Percentiles rank a stretch among this genome's conserved stretches.
phyloP scores from a whole-genome alignment of 2,888 invertebrate species.

The Apoda limacodes region DNA sequence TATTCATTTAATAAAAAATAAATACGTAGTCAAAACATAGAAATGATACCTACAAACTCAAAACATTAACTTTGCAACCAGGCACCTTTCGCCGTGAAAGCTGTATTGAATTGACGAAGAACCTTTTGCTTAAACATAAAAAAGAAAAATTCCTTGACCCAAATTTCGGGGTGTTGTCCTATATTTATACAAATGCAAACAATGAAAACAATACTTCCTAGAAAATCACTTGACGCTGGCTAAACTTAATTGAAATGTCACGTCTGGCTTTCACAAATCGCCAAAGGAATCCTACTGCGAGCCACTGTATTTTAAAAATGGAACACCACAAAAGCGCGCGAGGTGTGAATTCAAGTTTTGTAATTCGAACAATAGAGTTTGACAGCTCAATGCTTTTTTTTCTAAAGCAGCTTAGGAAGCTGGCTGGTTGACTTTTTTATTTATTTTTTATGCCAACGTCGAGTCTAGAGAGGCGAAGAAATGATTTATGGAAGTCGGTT shows the following conservation, averaged over 20 bases:
- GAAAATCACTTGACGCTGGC: constrained; percentile 7
- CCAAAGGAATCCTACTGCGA: constrained; percentile 23
- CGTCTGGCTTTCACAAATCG: constrained; percentile 18
- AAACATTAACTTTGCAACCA: too few species aligned
- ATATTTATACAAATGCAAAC: constrained; percentile 7
- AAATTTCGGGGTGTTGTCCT: constrained; percentile 10
- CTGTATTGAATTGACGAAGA: constrained; percentile 1
- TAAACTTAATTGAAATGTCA: constrained; percentile 26
- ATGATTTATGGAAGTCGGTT: background rate
- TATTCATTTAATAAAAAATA: too few species aligned
- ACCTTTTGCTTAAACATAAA: constrained; percentile 5
- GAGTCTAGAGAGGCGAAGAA: background rate
- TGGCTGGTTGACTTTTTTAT: background rate
- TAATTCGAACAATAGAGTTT: constrained; percentile 26
- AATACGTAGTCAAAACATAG: too few species aligned
- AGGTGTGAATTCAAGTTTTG: constrained; percentile 25
- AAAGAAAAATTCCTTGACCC: constrained; percentile 12
- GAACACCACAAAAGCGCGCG: constrained; percentile 22
- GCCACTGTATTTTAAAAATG: background rate
- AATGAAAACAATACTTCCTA: background rate
- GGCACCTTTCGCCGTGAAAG: constrained; percentile 2
- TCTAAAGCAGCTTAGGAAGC: constrained; percentile 13
- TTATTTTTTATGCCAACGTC: background rate
- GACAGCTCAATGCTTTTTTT: constrained; percentile 28
- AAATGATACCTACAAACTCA: too few species aligned